These are phyloP conservation scores for Enhydra lutris DNA, from an alignment of 2,113 vertebrate genomes.

Conservation along the genomic window DNA sequence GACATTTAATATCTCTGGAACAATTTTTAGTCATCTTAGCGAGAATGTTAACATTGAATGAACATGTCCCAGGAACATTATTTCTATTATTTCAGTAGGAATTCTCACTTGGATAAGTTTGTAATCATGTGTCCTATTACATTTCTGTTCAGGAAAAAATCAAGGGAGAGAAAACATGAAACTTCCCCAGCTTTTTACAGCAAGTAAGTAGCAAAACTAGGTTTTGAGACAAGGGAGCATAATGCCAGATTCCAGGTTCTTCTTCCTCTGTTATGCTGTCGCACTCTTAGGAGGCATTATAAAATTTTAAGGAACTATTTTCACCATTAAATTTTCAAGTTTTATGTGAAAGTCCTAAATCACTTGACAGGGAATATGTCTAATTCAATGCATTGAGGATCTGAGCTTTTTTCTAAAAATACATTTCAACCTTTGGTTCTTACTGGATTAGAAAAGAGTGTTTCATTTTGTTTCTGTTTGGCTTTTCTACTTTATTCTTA, in stretches of 20 bases:
- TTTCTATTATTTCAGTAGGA: neutral
- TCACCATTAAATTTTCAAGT: neutral
- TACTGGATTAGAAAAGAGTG: neutral
- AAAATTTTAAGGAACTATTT: neutral
- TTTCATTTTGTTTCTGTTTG: conserved; percentile 11
- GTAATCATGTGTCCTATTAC: neutral
- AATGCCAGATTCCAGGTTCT: neutral
- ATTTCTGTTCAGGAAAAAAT: conserved; percentile 16
- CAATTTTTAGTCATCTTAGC: neutral
- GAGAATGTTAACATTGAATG: neutral
- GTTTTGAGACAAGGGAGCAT: neutral
- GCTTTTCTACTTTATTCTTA: neutral
- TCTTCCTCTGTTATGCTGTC: neutral
- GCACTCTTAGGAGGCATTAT: neutral
- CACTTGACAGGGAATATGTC: neutral
- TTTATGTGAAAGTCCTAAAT: neutral
- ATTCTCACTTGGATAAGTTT: neutral
- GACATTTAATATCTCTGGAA: neutral
- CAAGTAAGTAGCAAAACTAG: neutral
- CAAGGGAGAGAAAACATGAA: neutral
- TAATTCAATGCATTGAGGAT: neutral
- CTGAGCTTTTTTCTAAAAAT: neutral
- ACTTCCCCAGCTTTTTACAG: neutral
- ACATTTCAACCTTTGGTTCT: neutral
- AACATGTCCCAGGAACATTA: neutral